Evolutionary conservation across 2,113 vertebrate species (phyloP).

Genomic region (Colinus virginianus): DNA sequence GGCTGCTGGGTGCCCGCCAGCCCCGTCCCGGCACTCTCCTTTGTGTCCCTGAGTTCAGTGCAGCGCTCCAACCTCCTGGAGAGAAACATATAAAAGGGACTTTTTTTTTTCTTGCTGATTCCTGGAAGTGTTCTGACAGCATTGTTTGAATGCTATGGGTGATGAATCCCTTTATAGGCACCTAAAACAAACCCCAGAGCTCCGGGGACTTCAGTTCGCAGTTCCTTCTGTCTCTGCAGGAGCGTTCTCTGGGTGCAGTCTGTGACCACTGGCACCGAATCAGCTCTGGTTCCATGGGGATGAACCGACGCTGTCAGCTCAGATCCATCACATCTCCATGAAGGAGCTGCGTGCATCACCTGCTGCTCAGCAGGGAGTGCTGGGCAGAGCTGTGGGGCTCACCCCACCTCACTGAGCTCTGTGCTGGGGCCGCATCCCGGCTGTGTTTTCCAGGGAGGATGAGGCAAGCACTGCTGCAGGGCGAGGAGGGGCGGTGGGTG

Average conservation of each 20-base stretch:
- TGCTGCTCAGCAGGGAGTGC: not conserved
- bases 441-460: not conserved
- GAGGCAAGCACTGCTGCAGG: constrained; percentile 61
- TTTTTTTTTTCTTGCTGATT: not conserved
- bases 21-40: constrained; percentile 35
- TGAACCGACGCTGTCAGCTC: not conserved
- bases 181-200: not conserved
- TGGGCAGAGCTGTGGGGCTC: not conserved
- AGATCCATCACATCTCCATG: not conserved
- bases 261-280: accelerated
- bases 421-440: not conserved
- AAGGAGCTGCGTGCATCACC: not conserved
- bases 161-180: not conserved
- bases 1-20: constrained; percentile 59
- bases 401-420: not conserved
- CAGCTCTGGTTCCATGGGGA: accelerated
- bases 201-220: not conserved
- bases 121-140: not conserved
- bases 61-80: not conserved
- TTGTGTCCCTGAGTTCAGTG: constrained; percentile 58
- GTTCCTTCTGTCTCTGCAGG: not conserved
- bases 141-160: not conserved
- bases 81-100: constrained; percentile 17
- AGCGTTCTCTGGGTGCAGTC: not conserved
- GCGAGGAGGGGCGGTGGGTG: not conserved